These are phyloP conservation scores for Drosophila villosipedis DNA, from an alignment of 2,888 invertebrate genomes.

Conservation along the genomic window DNA sequence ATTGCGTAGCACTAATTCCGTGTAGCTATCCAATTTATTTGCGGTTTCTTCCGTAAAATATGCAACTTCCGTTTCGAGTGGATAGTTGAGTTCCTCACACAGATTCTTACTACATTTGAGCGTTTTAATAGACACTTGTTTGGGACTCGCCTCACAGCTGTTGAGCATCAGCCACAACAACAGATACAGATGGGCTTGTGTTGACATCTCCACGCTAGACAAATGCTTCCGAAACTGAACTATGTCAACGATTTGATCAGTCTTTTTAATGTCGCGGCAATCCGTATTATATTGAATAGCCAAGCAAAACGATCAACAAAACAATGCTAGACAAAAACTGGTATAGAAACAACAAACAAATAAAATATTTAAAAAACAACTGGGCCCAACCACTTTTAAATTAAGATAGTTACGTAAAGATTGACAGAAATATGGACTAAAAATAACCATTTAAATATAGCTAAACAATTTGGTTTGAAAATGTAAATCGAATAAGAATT, in stretches of 20 bases:
- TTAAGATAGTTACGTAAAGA: neutral
- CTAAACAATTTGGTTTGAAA: neutral
- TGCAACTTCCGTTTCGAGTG: constrained; percentile 42
- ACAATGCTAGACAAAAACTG: constrained; percentile 29
- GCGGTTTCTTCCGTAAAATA: constrained; percentile 32
- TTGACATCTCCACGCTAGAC: constrained; percentile 45
- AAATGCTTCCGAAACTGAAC: constrained; percentile 46
- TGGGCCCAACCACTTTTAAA: constrained; percentile 13
- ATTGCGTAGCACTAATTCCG: constrained; percentile 44
- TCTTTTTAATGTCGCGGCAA: constrained; percentile 33
- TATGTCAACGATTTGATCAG: constrained; percentile 48
- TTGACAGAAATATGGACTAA: neutral
- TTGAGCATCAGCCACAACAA: constrained; percentile 22
- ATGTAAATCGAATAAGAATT: neutral
- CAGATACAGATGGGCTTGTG: constrained; percentile 24
- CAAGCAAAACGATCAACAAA: neutral
- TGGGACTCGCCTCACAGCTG: constrained; percentile 15
- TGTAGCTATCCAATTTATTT: constrained; percentile 15
- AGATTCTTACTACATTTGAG: constrained; percentile 43
- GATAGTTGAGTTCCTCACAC: constrained; percentile 42
- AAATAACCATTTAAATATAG: neutral
- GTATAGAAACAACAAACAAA: constrained; percentile 18
- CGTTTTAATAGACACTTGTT: constrained; percentile 32
- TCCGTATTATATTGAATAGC: constrained; percentile 34
- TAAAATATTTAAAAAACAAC: neutral